Evolutionary conservation across 53 echinoderm and acorn worm species (phyloP).

Genomic region (Antedon mediterranea): DNA sequence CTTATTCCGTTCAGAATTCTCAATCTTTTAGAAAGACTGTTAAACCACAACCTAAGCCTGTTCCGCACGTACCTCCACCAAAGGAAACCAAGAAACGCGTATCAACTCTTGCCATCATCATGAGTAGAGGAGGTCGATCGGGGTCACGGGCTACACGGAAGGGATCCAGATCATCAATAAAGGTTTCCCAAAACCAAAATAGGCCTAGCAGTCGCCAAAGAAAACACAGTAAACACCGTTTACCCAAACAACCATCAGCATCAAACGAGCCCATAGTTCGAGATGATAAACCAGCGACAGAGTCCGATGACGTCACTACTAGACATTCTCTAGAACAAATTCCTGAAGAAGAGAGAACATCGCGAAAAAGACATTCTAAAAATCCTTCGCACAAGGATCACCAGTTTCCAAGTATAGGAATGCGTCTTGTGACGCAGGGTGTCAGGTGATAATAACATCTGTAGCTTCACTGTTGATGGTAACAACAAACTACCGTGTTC

Average conservation of each 20-base stretch:
- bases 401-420: not conserved
- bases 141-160: not conserved
- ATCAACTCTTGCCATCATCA: constrained; percentile 22
- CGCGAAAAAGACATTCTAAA: not conserved
- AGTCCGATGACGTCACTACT: not conserved
- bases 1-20: constrained; percentile 22
- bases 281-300: not conserved
- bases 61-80: not conserved
- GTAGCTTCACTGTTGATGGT: not conserved
- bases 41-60: constrained; percentile 14
- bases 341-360: not conserved
- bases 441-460: not conserved
- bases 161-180: not conserved
- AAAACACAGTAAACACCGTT: not conserved
- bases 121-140: constrained; percentile 7
- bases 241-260: not conserved
- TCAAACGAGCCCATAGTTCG: not conserved
- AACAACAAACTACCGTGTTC: no score
- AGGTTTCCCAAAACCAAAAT: not conserved
- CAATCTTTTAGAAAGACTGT: constrained; percentile 20
- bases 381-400: not conserved
- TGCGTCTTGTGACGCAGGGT: not conserved
- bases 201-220: not conserved
- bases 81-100: constrained; percentile 4
- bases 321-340: not conserved